Evolutionary conservation across 2,113 vertebrate species (phyloP).

Genomic region (Phasianus colchicus): DNA sequence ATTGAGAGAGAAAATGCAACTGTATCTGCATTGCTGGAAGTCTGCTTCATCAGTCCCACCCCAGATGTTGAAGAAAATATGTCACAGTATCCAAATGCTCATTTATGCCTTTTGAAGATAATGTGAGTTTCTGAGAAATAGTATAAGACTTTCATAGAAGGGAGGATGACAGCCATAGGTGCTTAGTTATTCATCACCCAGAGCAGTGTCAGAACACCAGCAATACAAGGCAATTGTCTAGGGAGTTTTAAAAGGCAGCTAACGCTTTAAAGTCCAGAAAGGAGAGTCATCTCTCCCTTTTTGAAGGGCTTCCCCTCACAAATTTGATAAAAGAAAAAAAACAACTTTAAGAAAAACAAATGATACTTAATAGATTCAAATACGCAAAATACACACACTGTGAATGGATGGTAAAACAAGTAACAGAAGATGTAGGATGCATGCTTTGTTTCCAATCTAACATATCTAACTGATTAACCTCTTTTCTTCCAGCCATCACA

Average conservation of each 20-base stretch:
- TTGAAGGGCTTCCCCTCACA: not conserved
- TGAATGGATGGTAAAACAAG: not conserved
- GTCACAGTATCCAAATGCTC: not conserved
- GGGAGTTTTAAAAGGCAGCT: not conserved
- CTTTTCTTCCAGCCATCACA: slow-evolving; percentile 14
- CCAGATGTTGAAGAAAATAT: not conserved
- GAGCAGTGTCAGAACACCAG: not conserved
- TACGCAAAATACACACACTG: not conserved
- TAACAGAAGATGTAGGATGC: not conserved
- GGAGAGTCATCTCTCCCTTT: not conserved
- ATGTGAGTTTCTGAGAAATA: not conserved
- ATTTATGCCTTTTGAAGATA: not conserved
- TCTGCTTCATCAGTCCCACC: not conserved
- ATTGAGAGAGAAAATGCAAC: not conserved
- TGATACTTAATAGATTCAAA: not conserved
- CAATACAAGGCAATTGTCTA: not conserved
- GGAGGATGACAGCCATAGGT: not conserved
- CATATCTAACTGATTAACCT: not conserved
- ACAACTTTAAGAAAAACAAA: not conserved
- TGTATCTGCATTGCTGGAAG: not conserved
- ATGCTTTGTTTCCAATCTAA: not conserved
- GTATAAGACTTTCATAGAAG: not conserved
- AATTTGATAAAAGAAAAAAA: not conserved
- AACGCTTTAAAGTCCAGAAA: not conserved
- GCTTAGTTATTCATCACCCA: not conserved